Evolutionary conservation across 2,888 invertebrate genomes (phyloP), one percentile per base, ranked within the genome.

Genomic region (Ceraclea dissimilis): DNA sequence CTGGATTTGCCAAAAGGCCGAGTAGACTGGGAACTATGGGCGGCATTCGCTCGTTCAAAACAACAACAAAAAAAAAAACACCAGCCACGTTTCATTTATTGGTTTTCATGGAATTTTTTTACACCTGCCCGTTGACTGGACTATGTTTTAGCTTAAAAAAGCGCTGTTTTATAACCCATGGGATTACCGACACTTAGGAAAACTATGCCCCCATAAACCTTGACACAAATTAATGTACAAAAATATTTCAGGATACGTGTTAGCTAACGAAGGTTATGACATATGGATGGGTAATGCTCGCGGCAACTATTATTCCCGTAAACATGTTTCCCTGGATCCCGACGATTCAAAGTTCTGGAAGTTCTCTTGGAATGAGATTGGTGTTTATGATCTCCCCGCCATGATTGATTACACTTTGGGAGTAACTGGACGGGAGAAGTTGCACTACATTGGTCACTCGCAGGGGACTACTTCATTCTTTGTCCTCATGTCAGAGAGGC

Each of bases 221-320:
- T n/a, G n/a, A n/a, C n/a, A n/a, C n/a, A n/a, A n/a, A n/a, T n/a
- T n/a, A n/a, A n/a, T n/a, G n/a, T n/a, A n/a, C n/a, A n/a, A n/a
- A n/a, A n/a, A n/a, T 26, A 26, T 48, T 64, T 21, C 63, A 77
- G 77, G 65, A 20, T 77, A 77, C 64, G 66, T 79, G n/a, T 69
- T 88, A 4, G 82, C 84, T 2, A 85, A 88, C 64, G 72, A 75
- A 64, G 85, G 85, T n/a, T 88, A 80, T 63, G 88, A 88, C 61
- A 86, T 88, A 0, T 93, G 92, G 92, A 72, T 93, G 73, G 86
- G 88, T 0, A 93, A 92, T 67, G 80, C 81, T n/a, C 80, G 93
- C 2, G 93, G 92, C 6, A 90, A 84, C 66, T 75, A 72, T 26
- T 86, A 85, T 67, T 81, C 83, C 1, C 75, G 79, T 13, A 88